Conservation (phyloP, 2,888 invertebrate species). For the Sthenelais limicola region DNA sequence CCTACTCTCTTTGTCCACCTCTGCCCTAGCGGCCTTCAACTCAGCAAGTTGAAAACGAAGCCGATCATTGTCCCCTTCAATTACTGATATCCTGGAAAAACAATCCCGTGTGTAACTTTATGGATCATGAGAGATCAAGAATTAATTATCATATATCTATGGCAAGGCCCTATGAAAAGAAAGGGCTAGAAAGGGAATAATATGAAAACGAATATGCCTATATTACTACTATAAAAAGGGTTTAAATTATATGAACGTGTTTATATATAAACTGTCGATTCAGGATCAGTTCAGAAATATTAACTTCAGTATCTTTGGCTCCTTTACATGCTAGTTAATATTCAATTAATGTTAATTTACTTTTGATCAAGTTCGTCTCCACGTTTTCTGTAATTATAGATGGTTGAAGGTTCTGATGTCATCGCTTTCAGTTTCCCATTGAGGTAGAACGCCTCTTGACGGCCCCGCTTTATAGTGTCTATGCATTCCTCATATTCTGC, state of each 20-base stretch:
- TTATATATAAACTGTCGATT: too few species aligned
- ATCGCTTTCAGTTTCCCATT: slow-evolving; percentile 68
- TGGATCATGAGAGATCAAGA: too few species aligned
- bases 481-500: slow-evolving; percentile 71
- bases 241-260: too few species aligned
- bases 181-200: too few species aligned
- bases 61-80: slow-evolving; percentile 64
- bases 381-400: slow-evolving; percentile 66
- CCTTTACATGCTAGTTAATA: too few species aligned
- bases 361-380: slow-evolving; percentile 69
- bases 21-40: slow-evolving; percentile 54
- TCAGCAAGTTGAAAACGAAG: slow-evolving; percentile 58
- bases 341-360: slow-evolving; percentile 56
- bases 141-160: too few species aligned
- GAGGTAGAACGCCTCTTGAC: slow-evolving; percentile 66
- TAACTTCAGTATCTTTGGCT: too few species aligned
- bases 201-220: too few species aligned
- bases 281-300: too few species aligned
- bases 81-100: slow-evolving; percentile 58
- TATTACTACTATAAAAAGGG: too few species aligned
- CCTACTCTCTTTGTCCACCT: slow-evolving; percentile 39
- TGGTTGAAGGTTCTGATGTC: slow-evolving; percentile 68
- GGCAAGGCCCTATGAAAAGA: too few species aligned
- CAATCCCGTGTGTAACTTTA: too few species aligned
- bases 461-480: slow-evolving; percentile 65